These are phyloP conservation scores for Carcharodon carcharias DNA, from an alignment of 2,797 vertebrate genomes.

Conservation along the genomic window DNA sequence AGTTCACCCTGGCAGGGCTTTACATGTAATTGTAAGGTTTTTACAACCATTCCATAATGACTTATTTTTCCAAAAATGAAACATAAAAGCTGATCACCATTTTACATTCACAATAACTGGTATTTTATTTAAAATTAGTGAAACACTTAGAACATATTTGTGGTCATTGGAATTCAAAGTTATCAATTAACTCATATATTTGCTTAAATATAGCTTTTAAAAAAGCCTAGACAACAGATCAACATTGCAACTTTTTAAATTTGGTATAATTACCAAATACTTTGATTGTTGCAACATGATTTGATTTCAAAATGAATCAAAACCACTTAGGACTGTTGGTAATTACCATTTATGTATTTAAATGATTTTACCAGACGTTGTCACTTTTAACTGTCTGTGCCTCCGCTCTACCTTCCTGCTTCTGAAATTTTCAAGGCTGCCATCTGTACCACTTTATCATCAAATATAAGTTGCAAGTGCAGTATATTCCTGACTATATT, in stretches of 20 bases:
- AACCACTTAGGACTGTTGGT: neutral
- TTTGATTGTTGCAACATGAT: neutral
- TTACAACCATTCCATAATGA: neutral
- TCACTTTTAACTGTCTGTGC: neutral
- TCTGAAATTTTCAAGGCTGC: neutral
- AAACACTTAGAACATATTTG: neutral
- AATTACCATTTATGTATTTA: neutral
- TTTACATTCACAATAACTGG: neutral
- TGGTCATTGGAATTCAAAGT: too few relatives aligned
- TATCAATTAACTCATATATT: neutral
- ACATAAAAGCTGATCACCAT: neutral
- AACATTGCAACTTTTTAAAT: neutral
- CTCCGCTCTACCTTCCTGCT: too few relatives aligned
- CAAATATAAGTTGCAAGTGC: neutral
- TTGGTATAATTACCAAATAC: neutral
- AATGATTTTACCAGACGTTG: neutral
- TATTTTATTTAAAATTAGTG: neutral
- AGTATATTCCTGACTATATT: too few relatives aligned
- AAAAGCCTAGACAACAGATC: neutral
- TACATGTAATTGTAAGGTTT: neutral
- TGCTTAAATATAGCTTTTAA: neutral
- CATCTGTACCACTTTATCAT: neutral
- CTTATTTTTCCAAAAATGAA: slow-evolving; percentile 2
- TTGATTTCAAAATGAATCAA: neutral
- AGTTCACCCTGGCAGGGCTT: neutral